A percentile compares a stretch with the other conserved stretches of the same genome.
phyloP scores from a whole-genome alignment of 2,888 invertebrate species.

The Ctena decussata region DNA sequence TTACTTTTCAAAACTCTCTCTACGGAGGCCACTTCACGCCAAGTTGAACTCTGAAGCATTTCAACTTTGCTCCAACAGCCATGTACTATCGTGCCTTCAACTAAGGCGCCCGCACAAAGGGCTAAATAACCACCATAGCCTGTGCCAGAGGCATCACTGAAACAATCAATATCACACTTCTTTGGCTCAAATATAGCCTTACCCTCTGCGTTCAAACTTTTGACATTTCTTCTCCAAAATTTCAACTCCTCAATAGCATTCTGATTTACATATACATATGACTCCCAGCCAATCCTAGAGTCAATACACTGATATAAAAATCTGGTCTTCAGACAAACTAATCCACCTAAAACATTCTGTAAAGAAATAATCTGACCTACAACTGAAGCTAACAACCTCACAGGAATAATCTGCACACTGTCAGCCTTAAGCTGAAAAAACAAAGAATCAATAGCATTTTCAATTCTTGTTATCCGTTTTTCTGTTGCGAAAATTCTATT shows the following conservation, averaged over 20 bases:
- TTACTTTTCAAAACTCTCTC: background rate
- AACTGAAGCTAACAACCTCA: constrained; percentile 26
- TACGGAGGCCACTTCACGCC: background rate
- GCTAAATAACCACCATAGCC: constrained; percentile 40
- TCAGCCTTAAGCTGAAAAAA: too few relatives aligned
- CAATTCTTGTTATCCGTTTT: background rate
- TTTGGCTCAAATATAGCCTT: too few relatives aligned
- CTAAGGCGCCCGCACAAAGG: too few relatives aligned
- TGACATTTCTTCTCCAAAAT: constrained; percentile 26
- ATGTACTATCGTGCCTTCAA: too few relatives aligned
- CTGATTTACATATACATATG: constrained; percentile 8
- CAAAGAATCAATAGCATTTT: too few relatives aligned
- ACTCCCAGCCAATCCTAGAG: constrained; percentile 29
- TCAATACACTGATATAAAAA: constrained; percentile 22
- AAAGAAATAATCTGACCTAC: constrained; percentile 33
- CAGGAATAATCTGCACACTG: too few relatives aligned
- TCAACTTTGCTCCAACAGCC: too few relatives aligned
- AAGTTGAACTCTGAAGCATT: background rate
- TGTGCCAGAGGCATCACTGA: constrained; percentile 24
- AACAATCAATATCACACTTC: too few relatives aligned
- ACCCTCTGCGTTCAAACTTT: constrained; percentile 20
- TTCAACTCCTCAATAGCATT: constrained; percentile 27
- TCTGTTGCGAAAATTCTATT: background rate
- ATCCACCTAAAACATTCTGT: constrained; percentile 6
- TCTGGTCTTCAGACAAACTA: constrained; percentile 27